Evolutionary conservation across 2,797 vertebrate genomes (phyloP).

Genomic region (Cynodonichthys magdalenae): DNA sequence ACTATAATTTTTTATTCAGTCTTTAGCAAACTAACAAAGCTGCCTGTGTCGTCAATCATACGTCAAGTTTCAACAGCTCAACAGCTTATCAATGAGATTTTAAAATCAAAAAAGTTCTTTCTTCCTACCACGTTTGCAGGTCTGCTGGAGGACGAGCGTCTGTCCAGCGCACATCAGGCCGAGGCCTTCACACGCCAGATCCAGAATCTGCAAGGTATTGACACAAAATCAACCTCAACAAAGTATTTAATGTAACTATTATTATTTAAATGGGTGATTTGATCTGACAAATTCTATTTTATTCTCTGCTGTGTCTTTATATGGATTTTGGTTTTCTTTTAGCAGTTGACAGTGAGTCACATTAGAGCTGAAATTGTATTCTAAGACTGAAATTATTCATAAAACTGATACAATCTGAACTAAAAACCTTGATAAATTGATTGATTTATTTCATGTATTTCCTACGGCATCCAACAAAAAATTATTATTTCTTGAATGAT

Average conservation of each 20-base stretch:
- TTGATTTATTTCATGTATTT: too few relatives aligned
- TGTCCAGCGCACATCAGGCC: slow-evolving; percentile 89
- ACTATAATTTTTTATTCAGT: too few relatives aligned
- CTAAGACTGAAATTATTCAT: not conserved
- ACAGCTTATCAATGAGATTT: slow-evolving; percentile 25
- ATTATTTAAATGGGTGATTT: not conserved
- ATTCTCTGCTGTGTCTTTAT: too few relatives aligned
- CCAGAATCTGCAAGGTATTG: slow-evolving; percentile 89
- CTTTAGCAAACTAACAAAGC: not conserved
- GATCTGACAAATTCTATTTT: not conserved
- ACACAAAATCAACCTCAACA: not conserved
- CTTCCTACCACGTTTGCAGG: slow-evolving; percentile 68
- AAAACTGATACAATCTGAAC: too few relatives aligned
- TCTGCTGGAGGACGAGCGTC: slow-evolving; percentile 89
- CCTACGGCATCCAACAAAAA: too few relatives aligned
- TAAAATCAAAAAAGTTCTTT: too few relatives aligned
- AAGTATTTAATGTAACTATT: not conserved
- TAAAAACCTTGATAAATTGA: too few relatives aligned
- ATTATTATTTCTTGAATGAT: too few relatives aligned
- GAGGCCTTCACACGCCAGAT: slow-evolving; percentile 92
- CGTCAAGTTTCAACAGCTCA: slow-evolving; percentile 47
- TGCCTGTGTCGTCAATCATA: slow-evolving; percentile 33
- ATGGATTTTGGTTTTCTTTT: not conserved
- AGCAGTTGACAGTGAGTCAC: not conserved
- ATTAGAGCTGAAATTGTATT: not conserved